Evolutionary conservation across 2,888 invertebrate genomes (phyloP), one percentile per base, ranked within the genome.

Genomic region (Drosophila barbarae): DNA sequence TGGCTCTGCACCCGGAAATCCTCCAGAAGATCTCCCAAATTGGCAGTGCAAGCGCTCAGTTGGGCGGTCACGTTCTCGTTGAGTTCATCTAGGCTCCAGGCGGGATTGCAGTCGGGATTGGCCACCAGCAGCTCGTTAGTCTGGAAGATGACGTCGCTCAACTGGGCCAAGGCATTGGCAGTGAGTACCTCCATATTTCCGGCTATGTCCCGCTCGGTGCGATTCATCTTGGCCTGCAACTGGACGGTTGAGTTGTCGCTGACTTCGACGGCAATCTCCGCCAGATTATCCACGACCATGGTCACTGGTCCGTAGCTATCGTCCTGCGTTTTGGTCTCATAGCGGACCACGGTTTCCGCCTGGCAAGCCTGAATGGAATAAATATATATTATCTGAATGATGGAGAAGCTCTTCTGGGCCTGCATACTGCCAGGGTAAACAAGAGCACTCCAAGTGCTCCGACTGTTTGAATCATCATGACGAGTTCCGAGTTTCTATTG

Each of bases 221-320:
- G 60, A 28, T 81, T 77, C 6, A 84, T 65, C 50, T 86, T 87
- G 0, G 28, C 42, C 15, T 71, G 49, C 28, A 87, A 49, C 34
- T 86, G 76, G 0, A 51, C 5, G 15, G 74, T 65, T 5, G 74
- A 66, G 28, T 74, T 71, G 41, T 83, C 79, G 21, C 72, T 81
- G 1, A 83, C 61, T 38, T 70, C 69, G 9, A 82, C 73, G 0
- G 79, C 77, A 32, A 79, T 68, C n/a, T 70, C 44, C 9, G 75
- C 74, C 0, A 87, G 69, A 34, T 77, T 77, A 39, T 87, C 71
- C 35, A 87, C 56, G 13, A 84, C 73, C 59, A 75, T 71, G 12
- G 70, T 66, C 9, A 87, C 69, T 3, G 85, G 77, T 26, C 76
- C 86, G 59, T 75, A 76, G 34, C 83, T 70, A 34, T 81, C 74